phyloP scores from a whole-genome alignment of 1,140 invertebrate genomes.

The Acyrthosiphon pisum region DNA sequence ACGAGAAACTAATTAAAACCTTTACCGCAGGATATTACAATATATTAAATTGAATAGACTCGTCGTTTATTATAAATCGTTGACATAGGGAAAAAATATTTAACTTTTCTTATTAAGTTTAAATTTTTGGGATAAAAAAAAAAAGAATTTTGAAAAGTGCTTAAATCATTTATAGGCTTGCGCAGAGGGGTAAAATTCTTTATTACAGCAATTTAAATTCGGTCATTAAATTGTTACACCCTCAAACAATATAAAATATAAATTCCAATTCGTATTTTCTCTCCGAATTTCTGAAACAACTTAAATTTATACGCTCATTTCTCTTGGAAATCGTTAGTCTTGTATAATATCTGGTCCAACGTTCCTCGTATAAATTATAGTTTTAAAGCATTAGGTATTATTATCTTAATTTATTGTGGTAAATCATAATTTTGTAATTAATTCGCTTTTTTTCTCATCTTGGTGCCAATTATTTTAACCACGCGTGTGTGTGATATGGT shows the following conservation, averaged over 20 bases:
- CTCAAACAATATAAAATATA: not conserved
- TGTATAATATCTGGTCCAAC: not conserved
- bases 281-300: not conserved
- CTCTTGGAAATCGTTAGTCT: not conserved
- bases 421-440: conserved; percentile 29
- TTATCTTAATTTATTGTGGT: conserved; percentile 7
- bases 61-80: not conserved
- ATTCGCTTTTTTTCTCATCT: not conserved
- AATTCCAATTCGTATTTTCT: conserved; percentile 22
- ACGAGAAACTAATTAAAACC: conserved; percentile 37
- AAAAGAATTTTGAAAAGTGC: not conserved
- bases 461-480: not conserved
- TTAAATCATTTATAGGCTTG: not conserved
- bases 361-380: not conserved
- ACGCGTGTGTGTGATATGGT: not conserved
- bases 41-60: not conserved
- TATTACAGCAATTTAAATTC: not conserved
- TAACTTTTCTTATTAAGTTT: not conserved
- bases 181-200: not conserved
- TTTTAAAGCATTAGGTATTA: not conserved
- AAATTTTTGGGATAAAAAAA: not conserved
- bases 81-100: not conserved
- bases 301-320: not conserved
- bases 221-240: conserved; percentile 15
- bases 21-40: not conserved